A percentile compares a stretch with the other conserved stretches of the same genome.
These are phyloP conservation scores for Forbesichthys agassizii DNA, from an alignment of 2,113 vertebrate species.

Conservation along the genomic window DNA sequence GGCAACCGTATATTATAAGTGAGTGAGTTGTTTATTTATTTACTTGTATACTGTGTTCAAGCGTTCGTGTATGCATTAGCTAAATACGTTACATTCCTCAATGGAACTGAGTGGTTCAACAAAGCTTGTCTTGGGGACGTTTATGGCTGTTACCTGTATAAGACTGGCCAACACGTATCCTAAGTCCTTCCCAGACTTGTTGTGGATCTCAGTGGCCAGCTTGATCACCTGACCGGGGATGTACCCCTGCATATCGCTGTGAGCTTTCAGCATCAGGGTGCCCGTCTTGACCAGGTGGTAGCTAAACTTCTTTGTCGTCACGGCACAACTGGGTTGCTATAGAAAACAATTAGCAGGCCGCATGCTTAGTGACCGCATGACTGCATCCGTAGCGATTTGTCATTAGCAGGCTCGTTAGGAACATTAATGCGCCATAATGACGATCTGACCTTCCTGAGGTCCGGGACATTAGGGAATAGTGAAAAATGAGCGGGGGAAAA, in stretches of 20 bases:
- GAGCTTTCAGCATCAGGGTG: slow-evolving; percentile 84
- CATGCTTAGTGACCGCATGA: slow-evolving; percentile 1
- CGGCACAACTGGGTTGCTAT: slow-evolving; percentile 85
- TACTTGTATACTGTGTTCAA: neutral
- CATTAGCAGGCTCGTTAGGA: neutral
- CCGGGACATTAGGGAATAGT: neutral
- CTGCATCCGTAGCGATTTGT: neutral
- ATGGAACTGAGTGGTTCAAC: neutral
- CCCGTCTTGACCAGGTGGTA: slow-evolving; percentile 96
- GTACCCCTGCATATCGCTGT: slow-evolving; percentile 88
- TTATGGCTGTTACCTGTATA: slow-evolving; percentile 84
- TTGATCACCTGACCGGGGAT: slow-evolving; percentile 90
- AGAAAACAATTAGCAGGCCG: neutral
- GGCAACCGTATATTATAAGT: neutral
- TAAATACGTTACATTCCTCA: neutral
- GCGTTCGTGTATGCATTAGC: neutral
- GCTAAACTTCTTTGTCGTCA: slow-evolving; percentile 91
- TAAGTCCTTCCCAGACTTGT: slow-evolving; percentile 93
- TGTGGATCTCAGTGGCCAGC: slow-evolving; percentile 88
- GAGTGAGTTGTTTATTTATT: neutral
- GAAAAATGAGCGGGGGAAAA: slow-evolving; percentile 10
- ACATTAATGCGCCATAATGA: neutral
- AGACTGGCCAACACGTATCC: slow-evolving; percentile 89
- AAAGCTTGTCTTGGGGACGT: too few relatives aligned
- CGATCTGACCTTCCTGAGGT: neutral